Conservation (phyloP, 35 echinoderm and acorn worm species). For the Lytechinus pictus region DNA sequence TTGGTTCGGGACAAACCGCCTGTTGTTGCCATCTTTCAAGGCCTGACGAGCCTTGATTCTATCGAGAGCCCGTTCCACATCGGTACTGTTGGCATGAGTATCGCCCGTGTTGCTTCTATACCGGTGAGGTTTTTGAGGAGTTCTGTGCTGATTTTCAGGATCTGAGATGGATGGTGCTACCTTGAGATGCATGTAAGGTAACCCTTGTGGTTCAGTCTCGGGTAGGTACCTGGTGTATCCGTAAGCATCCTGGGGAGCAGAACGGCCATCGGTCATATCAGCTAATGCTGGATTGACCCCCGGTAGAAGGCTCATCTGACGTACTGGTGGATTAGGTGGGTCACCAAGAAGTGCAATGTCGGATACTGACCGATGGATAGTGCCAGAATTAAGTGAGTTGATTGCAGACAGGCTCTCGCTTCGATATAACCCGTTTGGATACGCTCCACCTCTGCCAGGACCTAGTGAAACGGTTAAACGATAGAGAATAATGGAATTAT, state of each 20-base stretch:
- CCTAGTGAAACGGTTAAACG: neutral
- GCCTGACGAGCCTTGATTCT: slow-evolving; percentile 17
- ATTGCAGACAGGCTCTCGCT: slow-evolving; percentile 22
- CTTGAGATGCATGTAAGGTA: slow-evolving; percentile 34
- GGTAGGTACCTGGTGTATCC: slow-evolving; percentile 29
- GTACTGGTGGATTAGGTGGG: slow-evolving; percentile 20
- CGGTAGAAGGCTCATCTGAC: slow-evolving; percentile 23
- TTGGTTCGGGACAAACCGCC: slow-evolving; percentile 33
- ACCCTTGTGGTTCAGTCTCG: neutral
- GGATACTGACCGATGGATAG: neutral
- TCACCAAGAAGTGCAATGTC: slow-evolving; percentile 22
- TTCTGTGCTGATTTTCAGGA: neutral
- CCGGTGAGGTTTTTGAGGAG: neutral
- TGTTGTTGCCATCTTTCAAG: neutral
- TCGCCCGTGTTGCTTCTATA: slow-evolving; percentile 28
- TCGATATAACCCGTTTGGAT: slow-evolving; percentile 24
- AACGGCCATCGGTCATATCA: neutral
- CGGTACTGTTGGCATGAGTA: neutral
- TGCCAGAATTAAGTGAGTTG: neutral
- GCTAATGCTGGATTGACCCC: slow-evolving; percentile 41
- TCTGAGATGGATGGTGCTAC: neutral
- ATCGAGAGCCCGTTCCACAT: neutral
- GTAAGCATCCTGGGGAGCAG: neutral
- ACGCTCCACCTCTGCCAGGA: slow-evolving; percentile 14
- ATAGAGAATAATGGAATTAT: neutral